Evolutionary conservation across 2,797 vertebrate genomes (phyloP).

Genomic region (Alfaro cultratus): DNA sequence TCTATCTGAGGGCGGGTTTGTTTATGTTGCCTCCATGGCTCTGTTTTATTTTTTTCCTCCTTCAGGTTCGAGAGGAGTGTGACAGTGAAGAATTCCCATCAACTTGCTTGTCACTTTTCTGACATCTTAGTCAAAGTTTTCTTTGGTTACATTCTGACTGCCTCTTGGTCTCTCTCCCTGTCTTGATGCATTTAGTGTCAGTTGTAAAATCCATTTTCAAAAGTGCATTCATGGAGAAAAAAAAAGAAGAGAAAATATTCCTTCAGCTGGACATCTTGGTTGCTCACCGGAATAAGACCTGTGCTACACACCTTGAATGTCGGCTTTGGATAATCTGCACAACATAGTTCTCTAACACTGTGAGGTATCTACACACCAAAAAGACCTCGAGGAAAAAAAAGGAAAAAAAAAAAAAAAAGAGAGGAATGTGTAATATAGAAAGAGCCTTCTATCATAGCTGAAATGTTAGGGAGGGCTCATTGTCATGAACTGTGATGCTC

Average conservation of each 20-base stretch:
- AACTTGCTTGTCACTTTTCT: constrained; percentile 75
- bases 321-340: constrained; percentile 46
- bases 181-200: constrained; percentile 67
- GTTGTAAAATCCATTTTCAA: constrained; percentile 66
- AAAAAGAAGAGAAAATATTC: constrained; percentile 56
- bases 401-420: constrained; percentile 20
- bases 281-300: constrained; percentile 38
- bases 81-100: constrained; percentile 80
- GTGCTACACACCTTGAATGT: constrained; percentile 46
- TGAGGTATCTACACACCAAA: constrained; percentile 35
- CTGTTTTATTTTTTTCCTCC: constrained; percentile 30
- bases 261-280: constrained; percentile 51
- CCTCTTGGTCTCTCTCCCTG: constrained; percentile 52
- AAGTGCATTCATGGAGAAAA: constrained; percentile 67
- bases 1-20: constrained; percentile 63
- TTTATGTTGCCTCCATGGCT: constrained; percentile 67
- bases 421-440: constrained; percentile 48
- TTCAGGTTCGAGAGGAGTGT: constrained; percentile 66
- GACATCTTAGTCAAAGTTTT: constrained; percentile 63
- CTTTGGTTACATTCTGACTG: constrained; percentile 65
- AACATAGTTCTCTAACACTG: constrained; percentile 23
- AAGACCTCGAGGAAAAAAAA: constrained; percentile 34
- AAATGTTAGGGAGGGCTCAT: constrained; percentile 63
- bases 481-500: constrained; percentile 58
- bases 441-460: constrained; percentile 51